Percentiles rank a stretch among this genome's conserved stretches.
Evolutionary conservation across 2,888 invertebrate genomes (phyloP).

Genomic region (Ectemnius cavifrons): DNA sequence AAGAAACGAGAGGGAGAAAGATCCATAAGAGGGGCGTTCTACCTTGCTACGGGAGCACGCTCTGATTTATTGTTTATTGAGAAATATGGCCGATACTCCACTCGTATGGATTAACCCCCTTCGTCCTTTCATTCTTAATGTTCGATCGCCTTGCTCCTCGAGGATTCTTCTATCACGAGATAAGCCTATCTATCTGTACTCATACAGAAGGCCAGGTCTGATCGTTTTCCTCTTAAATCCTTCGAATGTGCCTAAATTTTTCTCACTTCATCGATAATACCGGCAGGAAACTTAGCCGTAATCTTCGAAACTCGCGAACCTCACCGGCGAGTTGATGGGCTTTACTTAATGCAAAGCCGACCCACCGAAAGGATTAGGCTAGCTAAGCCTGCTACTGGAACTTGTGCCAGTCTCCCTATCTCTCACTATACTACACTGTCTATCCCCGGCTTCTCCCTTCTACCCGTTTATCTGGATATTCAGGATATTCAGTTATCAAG

Average conservation of each 20-base stretch:
- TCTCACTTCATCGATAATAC: conserved; percentile 21
- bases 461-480: conserved; percentile 39
- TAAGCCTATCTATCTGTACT: too few relatives aligned
- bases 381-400: conserved; percentile 63
- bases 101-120: conserved; percentile 72
- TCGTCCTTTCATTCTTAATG: conserved; percentile 40
- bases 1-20: conserved; percentile 36
- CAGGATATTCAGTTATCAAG: conserved; percentile 73
- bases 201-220: too few relatives aligned
- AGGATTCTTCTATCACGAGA: not conserved
- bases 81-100: conserved; percentile 74
- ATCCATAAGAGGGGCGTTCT: conserved; percentile 65
- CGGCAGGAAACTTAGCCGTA: conserved; percentile 24
- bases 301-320: conserved; percentile 40
- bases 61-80: conserved; percentile 78
- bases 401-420: conserved; percentile 23
- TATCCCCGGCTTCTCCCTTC: conserved; percentile 22
- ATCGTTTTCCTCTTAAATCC: too few relatives aligned
- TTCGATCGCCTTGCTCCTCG: conserved; percentile 28
- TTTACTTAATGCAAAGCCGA: conserved; percentile 64
- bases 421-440: conserved; percentile 18
- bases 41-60: conserved; percentile 61
- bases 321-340: conserved; percentile 53
- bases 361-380: conserved; percentile 72
- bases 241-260: conserved; percentile 7